phyloP scores from a whole-genome alignment of 2,888 invertebrate species.

The Nephrotoma guestfalica region DNA sequence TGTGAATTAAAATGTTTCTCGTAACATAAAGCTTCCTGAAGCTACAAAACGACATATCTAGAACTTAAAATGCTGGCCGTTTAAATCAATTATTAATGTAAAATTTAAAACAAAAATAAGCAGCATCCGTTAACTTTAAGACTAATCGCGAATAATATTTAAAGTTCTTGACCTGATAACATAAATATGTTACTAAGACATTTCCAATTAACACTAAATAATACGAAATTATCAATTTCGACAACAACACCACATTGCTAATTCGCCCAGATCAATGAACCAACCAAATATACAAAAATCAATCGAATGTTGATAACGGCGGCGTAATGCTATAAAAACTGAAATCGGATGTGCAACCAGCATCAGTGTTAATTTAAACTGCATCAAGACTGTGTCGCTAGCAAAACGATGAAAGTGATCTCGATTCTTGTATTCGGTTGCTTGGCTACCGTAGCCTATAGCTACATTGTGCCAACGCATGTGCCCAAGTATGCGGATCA shows the following conservation, averaged over 20 bases:
- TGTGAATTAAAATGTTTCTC: too few species aligned
- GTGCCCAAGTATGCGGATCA: conserved; percentile 35
- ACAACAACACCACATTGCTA: background rate
- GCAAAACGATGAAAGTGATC: conserved; percentile 10
- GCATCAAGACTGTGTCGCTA: conserved; percentile 5
- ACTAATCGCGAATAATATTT: too few species aligned
- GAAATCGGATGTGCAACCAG: background rate
- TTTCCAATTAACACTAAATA: background rate
- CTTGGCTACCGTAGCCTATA: conserved; percentile 14
- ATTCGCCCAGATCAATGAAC: background rate
- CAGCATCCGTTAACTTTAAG: too few species aligned
- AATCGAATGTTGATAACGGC: background rate
- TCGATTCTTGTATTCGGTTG: conserved; percentile 10
- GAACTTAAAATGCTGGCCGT: too few species aligned
- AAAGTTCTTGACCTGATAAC: too few species aligned
- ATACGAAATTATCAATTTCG: background rate
- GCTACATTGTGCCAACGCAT: background rate
- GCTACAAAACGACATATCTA: too few species aligned
- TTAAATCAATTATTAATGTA: too few species aligned
- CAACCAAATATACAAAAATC: background rate
- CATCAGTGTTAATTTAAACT: background rate
- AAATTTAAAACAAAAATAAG: too few species aligned
- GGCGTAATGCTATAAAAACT: background rate
- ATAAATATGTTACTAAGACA: background rate
- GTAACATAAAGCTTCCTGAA: too few species aligned